Percentiles rank a stretch among this genome's conserved stretches.
Evolutionary conservation across 2,113 vertebrate species (phyloP).

Genomic region (Nothoprocta pentlandii): DNA sequence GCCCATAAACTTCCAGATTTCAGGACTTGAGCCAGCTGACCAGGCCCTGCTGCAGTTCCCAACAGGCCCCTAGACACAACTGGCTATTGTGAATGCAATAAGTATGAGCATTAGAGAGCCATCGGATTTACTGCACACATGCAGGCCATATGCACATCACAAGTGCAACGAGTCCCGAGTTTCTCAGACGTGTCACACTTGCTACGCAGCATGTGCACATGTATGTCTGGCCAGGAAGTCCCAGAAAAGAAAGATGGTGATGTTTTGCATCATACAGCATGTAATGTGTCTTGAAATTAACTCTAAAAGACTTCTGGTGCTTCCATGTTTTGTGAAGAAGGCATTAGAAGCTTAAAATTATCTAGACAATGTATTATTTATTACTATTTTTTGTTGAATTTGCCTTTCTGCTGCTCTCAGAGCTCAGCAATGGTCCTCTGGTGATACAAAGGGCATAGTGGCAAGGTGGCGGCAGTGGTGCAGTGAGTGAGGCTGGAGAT

Average conservation of each 20-base stretch:
- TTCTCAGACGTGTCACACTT: background rate
- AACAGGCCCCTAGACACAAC: background rate
- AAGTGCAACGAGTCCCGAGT: background rate
- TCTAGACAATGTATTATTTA: background rate
- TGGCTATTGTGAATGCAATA: background rate
- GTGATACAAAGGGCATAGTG: fast-evolving
- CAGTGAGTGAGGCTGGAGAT: fast-evolving
- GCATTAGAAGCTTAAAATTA: background rate
- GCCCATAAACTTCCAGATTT: background rate
- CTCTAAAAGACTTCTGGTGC: background rate
- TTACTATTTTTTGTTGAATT: background rate
- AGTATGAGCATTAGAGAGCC: background rate
- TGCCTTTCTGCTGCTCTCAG: background rate
- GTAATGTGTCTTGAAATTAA: background rate
- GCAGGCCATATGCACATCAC: slow-evolving; percentile 4
- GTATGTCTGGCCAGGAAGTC: background rate
- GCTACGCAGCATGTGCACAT: background rate
- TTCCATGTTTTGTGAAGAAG: fast-evolving
- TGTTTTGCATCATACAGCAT: background rate
- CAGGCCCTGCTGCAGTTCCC: background rate
- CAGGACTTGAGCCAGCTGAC: background rate
- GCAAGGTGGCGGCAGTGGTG: background rate
- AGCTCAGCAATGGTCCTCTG: background rate
- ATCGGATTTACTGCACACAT: background rate
- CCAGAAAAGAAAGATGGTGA: background rate